phyloP scores from a whole-genome alignment of 2,113 vertebrate genomes.

The Notothenia rossii region DNA sequence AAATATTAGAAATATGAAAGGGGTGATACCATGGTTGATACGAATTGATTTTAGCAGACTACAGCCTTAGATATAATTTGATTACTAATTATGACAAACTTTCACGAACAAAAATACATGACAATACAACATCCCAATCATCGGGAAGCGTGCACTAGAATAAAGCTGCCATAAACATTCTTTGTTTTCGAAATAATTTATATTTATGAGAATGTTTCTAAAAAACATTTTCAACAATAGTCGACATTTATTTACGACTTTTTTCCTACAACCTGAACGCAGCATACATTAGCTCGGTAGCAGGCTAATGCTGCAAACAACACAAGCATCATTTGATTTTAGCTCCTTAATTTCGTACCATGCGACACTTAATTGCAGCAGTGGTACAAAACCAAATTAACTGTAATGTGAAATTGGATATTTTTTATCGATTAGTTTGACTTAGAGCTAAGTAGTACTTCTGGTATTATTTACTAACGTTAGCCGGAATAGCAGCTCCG shows the following conservation, averaged over 20 bases:
- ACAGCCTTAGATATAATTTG: background rate
- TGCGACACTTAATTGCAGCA: background rate
- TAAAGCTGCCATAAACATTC: background rate
- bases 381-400: background rate
- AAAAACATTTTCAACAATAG: fast-evolving
- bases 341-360: background rate
- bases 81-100: background rate
- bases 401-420: too few relatives aligned
- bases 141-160: background rate
- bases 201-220: background rate
- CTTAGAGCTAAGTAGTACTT: background rate
- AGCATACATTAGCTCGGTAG: constrained; percentile 5
- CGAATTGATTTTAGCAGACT: background rate
- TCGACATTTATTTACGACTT: background rate
- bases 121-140: background rate
- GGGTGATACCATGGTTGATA: background rate
- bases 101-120: background rate
- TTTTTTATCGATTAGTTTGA: background rate
- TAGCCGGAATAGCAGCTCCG: background rate
- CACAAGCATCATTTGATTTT: background rate
- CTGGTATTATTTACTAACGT: constrained; percentile 6
- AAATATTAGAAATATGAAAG: background rate
- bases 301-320: background rate
- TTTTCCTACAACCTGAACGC: background rate
- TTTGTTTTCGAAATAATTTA: background rate